phyloP scores from a whole-genome alignment of 1,140 invertebrate species.

The Platyscapa corneri region DNA sequence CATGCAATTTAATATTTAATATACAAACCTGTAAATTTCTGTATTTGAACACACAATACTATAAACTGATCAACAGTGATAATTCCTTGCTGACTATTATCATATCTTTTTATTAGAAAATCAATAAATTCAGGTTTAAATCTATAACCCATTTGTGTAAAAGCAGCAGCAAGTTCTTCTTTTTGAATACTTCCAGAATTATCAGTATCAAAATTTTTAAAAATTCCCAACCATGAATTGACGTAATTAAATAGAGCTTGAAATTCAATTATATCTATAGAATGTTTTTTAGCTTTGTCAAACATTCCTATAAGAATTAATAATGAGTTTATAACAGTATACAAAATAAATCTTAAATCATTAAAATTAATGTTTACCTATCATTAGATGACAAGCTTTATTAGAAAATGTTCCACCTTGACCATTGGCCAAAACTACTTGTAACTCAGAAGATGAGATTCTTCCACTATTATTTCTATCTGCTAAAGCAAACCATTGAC shows the following conservation, averaged over 20 bases:
- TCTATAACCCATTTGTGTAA: conserved; percentile 91
- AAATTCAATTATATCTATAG: conserved; percentile 91
- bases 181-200: conserved; percentile 89
- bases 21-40: conserved; percentile 81
- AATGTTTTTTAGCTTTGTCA: conserved; percentile 88
- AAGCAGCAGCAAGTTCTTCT: conserved; percentile 83
- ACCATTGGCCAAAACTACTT: conserved; percentile 88
- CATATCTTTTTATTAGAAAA: conserved; percentile 82
- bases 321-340: not conserved
- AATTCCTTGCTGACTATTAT: conserved; percentile 76
- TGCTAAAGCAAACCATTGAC: conserved; percentile 88
- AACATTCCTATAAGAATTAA: conserved; percentile 83
- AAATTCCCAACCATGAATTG: conserved; percentile 89
- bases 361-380: conserved; percentile 77
- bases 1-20: conserved; percentile 35
- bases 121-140: conserved; percentile 86
- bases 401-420: conserved; percentile 91
- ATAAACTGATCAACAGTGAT: conserved; percentile 92
- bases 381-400: conserved; percentile 91
- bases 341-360: not conserved
- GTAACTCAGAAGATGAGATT: conserved; percentile 86
- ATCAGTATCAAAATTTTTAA: conserved; percentile 88
- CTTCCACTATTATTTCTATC: conserved; percentile 88
- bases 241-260: conserved; percentile 91
- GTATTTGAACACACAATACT: conserved; percentile 89